phyloP scores from a whole-genome alignment of 2,888 invertebrate genomes.

The Merodon equestris region DNA sequence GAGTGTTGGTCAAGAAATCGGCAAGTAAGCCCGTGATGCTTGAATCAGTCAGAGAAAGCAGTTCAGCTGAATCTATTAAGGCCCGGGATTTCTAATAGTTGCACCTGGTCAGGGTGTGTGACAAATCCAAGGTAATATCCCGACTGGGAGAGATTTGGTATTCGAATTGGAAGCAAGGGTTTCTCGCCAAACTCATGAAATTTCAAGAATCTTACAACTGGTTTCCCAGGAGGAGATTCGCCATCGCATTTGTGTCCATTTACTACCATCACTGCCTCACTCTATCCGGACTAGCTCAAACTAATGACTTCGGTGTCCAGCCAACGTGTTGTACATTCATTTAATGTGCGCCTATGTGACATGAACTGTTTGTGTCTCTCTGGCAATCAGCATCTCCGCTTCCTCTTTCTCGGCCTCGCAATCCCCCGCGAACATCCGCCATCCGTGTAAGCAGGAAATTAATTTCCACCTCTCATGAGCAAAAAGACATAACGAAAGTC shows the following conservation, averaged over 20 bases:
- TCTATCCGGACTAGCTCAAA: conserved; percentile 20
- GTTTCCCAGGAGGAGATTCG: conserved; percentile 58
- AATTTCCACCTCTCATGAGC: conserved; percentile 32
- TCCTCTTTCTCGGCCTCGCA: not conserved
- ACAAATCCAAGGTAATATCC: no score
- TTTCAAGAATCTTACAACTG: conserved; percentile 20
- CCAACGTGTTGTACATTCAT: conserved; percentile 63
- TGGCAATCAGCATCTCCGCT: conserved; percentile 24
- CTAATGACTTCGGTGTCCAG: conserved; percentile 63
- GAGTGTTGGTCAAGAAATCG: no score
- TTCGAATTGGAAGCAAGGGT: no score
- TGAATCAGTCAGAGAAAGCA: no score
- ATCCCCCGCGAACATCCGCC: not conserved
- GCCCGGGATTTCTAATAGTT: no score
- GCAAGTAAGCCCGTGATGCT: no score
- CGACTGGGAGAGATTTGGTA: no score
- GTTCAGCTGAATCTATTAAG: no score
- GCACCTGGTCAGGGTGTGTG: no score
- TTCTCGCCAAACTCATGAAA: conserved; percentile 11
- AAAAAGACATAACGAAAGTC: conserved; percentile 3
- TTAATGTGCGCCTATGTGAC: conserved; percentile 68
- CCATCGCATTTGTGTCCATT: no score
- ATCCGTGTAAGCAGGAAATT: conserved; percentile 55
- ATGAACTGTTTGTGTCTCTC: conserved; percentile 63
- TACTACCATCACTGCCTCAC: no score